phyloP scores from a whole-genome alignment of 2,888 invertebrate species.

The Dione juno region DNA sequence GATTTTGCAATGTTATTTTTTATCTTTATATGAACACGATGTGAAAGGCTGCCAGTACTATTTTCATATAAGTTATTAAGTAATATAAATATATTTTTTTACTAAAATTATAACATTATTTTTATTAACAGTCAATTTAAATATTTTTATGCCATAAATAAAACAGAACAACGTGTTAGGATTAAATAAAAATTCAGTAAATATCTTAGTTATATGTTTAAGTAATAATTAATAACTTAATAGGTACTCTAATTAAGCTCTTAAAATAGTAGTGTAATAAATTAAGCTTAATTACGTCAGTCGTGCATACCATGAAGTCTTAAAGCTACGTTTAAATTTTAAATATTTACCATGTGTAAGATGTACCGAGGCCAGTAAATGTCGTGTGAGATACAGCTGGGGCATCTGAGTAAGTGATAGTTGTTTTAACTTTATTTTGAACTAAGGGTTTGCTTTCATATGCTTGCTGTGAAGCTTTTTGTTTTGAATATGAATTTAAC shows the following conservation, averaged over 20 bases:
- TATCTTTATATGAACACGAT: background rate
- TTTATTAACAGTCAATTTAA: background rate
- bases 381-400: conserved; percentile 58
- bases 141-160: background rate
- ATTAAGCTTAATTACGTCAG: conserved; percentile 57
- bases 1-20: conserved; percentile 1
- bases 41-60: background rate
- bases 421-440: conserved; percentile 48
- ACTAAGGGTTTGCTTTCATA: conserved; percentile 39
- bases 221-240: conserved; percentile 31
- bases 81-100: background rate
- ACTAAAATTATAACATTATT: background rate
- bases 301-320: conserved; percentile 53
- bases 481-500: background rate
- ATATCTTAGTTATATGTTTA: conserved; percentile 12
- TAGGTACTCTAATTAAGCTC: conserved; percentile 16
- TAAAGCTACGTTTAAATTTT: conserved; percentile 41
- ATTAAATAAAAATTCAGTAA: conserved; percentile 6
- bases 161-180: background rate
- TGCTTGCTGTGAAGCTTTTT: background rate
- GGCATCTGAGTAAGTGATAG: conserved; percentile 54
- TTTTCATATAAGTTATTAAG: background rate
- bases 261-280: conserved; percentile 44
- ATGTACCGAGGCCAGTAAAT: conserved; percentile 55
- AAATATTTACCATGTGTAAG: conserved; percentile 60